These are phyloP conservation scores for Lepilemur ruficaudatus DNA, from an alignment of 2,797 vertebrate genomes.

Conservation along the genomic window DNA sequence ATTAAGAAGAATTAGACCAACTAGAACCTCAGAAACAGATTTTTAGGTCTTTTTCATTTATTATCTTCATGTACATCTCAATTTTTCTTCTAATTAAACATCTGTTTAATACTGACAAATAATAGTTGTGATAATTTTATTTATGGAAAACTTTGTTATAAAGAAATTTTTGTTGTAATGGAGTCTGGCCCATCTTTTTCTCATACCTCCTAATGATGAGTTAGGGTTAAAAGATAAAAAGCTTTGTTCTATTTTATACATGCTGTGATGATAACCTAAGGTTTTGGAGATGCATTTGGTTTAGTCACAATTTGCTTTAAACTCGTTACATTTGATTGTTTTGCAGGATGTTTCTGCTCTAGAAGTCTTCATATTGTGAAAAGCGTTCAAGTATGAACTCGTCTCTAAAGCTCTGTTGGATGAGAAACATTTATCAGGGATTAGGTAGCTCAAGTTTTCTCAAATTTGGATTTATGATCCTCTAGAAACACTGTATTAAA, in stretches of 20 bases:
- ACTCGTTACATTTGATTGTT: conserved; percentile 49
- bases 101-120: neutral
- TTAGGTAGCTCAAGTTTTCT: conserved; percentile 55
- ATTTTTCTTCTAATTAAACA: neutral
- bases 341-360: conserved; percentile 43
- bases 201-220: neutral
- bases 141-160: neutral
- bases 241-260: neutral
- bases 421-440: conserved; percentile 40
- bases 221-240: neutral
- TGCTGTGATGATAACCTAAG: conserved; percentile 7
- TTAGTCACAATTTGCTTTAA: conserved; percentile 27
- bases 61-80: neutral
- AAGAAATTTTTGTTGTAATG: conserved; percentile 25
- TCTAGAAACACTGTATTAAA: conserved; percentile 34
- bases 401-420: conserved; percentile 38
- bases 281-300: neutral
- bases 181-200: neutral
- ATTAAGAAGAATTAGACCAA: conserved; percentile 8
- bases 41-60: neutral
- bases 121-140: neutral
- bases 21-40: neutral
- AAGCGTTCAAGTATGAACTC: conserved; percentile 52
- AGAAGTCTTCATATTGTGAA: conserved; percentile 40
- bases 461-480: conserved; percentile 29